Percentiles rank a stretch among this genome's conserved stretches.
Conservation (phyloP, 2,113 vertebrate genomes). For the Bambusicola thoracicus region DNA sequence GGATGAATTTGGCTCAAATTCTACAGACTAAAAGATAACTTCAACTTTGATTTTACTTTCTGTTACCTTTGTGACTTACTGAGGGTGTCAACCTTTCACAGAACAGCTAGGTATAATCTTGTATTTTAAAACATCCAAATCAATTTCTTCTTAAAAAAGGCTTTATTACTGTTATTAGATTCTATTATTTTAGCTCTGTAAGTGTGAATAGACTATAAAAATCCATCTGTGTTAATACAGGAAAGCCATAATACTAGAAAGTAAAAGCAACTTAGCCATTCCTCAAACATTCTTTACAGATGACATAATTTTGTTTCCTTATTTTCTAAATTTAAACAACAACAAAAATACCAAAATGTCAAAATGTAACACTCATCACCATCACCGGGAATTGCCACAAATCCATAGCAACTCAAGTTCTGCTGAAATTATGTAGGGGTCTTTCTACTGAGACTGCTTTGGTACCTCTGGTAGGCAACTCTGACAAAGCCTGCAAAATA, state of each 20-base stretch:
- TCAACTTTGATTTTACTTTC: conserved; percentile 29
- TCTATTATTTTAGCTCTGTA: background rate
- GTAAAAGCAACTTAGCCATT: background rate
- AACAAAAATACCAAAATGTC: background rate
- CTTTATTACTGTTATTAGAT: background rate
- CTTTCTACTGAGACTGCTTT: background rate
- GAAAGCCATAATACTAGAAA: background rate
- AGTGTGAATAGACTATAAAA: background rate
- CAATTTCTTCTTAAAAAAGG: background rate
- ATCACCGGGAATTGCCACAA: background rate
- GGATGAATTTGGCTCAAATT: background rate
- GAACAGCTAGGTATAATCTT: background rate
- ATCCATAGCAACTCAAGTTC: background rate
- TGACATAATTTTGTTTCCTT: background rate
- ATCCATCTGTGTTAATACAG: background rate
- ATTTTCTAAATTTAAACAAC: background rate
- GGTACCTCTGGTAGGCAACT: background rate
- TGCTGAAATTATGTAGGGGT: background rate
- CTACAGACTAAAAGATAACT: background rate
- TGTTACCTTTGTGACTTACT: background rate
- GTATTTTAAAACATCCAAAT: background rate
- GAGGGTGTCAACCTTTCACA: background rate
- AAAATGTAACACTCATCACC: background rate
- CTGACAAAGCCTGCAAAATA: background rate
- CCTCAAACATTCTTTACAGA: background rate